phyloP scores from a whole-genome alignment of 1,140 invertebrate genomes.

The Drosophila tropicalis region DNA sequence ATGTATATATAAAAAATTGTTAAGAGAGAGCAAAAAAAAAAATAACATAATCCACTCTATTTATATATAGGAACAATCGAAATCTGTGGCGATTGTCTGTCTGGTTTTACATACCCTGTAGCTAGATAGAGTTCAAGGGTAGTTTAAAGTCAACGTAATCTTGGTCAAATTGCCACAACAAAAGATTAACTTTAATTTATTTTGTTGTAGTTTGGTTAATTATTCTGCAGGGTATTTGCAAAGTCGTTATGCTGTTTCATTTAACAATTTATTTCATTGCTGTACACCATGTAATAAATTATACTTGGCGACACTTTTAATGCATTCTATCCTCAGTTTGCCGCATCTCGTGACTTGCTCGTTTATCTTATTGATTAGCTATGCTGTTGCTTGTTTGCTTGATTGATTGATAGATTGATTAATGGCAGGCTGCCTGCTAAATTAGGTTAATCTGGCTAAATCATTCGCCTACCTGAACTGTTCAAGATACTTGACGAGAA shows the following conservation, averaged over 20 bases:
- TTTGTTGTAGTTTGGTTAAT: neutral
- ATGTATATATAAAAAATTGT: neutral
- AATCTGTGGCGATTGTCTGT: slow-evolving; percentile 46
- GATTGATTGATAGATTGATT: slow-evolving; percentile 47
- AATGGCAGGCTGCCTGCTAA: slow-evolving; percentile 18
- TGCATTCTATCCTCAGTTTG: slow-evolving; percentile 2
- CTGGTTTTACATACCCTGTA: slow-evolving; percentile 28
- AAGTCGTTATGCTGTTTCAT: neutral
- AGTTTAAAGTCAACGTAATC: neutral
- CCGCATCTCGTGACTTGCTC: slow-evolving; percentile 63
- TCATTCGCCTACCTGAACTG: too few species aligned
- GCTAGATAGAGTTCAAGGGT: neutral
- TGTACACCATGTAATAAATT: slow-evolving; percentile 58
- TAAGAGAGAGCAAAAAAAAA: slow-evolving; percentile 17
- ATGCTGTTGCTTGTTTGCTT: slow-evolving; percentile 14
- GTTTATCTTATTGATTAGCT: slow-evolving; percentile 72
- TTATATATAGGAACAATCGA: slow-evolving; percentile 2
- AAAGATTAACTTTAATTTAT: too few species aligned
- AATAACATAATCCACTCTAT: slow-evolving; percentile 31
- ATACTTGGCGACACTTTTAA: slow-evolving; percentile 31
- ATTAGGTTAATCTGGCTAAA: slow-evolving; percentile 19
- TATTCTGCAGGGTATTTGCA: neutral
- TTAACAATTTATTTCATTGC: neutral
- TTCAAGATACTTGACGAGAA: too few species aligned
- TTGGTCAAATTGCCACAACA: neutral